These are phyloP conservation scores for Mus spretus DNA, from an alignment of 2,797 vertebrate species.

Conservation along the genomic window DNA sequence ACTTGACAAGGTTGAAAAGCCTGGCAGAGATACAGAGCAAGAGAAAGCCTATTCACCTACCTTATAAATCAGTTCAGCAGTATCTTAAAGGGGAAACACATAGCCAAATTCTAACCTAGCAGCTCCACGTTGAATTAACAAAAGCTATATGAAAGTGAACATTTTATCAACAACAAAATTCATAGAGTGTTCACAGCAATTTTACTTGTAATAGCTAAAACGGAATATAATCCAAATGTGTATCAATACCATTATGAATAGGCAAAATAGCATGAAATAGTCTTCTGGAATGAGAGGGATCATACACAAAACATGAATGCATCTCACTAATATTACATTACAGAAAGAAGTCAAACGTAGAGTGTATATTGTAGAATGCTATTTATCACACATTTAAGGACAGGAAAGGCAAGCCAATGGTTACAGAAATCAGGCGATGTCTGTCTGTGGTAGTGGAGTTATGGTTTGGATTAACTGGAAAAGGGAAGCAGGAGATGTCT, in stretches of 20 bases:
- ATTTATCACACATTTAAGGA: slow-evolving; percentile 29
- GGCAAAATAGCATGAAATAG: slow-evolving; percentile 3
- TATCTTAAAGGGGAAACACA: slow-evolving; percentile 10
- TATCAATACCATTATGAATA: not conserved
- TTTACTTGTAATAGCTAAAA: slow-evolving; percentile 38
- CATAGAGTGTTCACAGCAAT: not conserved
- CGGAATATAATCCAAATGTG: not conserved
- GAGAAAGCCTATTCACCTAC: not conserved
- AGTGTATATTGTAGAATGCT: not conserved
- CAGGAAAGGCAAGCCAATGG: not conserved
- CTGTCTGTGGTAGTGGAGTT: not conserved
- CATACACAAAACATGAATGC: not conserved
- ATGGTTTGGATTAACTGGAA: not conserved
- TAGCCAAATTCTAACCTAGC: not conserved
- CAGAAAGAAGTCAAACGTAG: not conserved
- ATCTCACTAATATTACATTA: not conserved
- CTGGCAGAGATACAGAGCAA: not conserved
- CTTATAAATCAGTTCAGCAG: not conserved
- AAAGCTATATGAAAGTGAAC: not conserved
- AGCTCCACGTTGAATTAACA: not conserved
- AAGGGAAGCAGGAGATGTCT: not conserved
- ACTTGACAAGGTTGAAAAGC: not conserved
- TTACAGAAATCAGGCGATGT: not conserved
- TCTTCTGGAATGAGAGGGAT: slow-evolving; percentile 7
- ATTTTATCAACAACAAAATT: not conserved